Conservation (phyloP, 2,888 invertebrate genomes). For the Thereva nobilitata region DNA sequence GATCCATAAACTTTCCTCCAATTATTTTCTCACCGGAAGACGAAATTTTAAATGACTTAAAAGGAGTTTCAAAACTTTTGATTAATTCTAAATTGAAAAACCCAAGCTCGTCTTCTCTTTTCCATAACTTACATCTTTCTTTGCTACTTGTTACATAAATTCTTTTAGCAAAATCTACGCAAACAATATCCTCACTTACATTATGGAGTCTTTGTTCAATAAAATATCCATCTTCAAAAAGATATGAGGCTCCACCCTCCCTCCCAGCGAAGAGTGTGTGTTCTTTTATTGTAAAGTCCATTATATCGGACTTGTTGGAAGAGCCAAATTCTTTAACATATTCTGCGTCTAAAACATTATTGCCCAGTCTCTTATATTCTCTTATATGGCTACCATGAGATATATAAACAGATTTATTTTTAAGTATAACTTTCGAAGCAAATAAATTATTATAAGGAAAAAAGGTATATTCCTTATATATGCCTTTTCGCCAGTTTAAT, state of each 20-base stretch:
- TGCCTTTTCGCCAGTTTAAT: constrained; percentile 64
- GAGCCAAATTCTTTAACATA: constrained; percentile 48
- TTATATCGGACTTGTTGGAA: constrained; percentile 49
- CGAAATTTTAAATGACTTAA: constrained; percentile 50
- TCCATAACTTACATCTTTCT: constrained; percentile 51
- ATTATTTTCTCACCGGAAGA: constrained; percentile 48
- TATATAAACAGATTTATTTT: constrained; percentile 61
- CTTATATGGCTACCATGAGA: constrained; percentile 58
- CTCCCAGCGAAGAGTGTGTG: constrained; percentile 53
- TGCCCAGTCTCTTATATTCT: constrained; percentile 44
- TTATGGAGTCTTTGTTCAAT: constrained; percentile 51
- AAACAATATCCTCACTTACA: constrained; percentile 50
- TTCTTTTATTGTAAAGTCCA: constrained; percentile 50
- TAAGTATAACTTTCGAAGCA: constrained; percentile 63
- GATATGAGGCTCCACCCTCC: constrained; percentile 51
- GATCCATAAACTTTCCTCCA: constrained; percentile 53
- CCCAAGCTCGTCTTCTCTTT: constrained; percentile 51
- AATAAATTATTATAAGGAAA: constrained; percentile 58
- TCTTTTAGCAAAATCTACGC: constrained; percentile 52
- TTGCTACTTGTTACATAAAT: constrained; percentile 50
- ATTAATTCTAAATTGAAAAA: constrained; percentile 49
- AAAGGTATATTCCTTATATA: constrained; percentile 59
- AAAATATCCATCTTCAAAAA: constrained; percentile 44
- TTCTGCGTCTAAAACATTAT: constrained; percentile 52
- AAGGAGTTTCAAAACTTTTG: constrained; percentile 47